Percentiles rank a stretch among this genome's conserved stretches.
Conservation (phyloP, 2,797 vertebrate genomes). For the Euthynnus affinis region DNA sequence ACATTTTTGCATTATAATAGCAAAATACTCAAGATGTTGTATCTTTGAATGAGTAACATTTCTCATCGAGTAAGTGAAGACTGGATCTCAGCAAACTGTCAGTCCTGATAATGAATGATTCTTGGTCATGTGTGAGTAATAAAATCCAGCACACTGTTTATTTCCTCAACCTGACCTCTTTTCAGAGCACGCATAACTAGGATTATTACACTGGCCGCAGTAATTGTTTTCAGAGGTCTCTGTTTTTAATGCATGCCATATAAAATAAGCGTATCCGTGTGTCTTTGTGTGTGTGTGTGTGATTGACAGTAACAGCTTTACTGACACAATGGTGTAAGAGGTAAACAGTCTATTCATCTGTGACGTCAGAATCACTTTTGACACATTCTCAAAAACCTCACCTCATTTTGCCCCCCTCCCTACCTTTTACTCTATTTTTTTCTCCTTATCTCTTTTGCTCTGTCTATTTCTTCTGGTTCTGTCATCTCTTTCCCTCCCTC, state of each 20-base stretch:
- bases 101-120: constrained; percentile 57
- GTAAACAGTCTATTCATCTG: constrained; percentile 19
- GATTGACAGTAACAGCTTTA: constrained; percentile 2
- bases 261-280: constrained; percentile 8
- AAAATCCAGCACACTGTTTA: constrained; percentile 65
- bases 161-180: constrained; percentile 71
- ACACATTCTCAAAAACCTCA: constrained; percentile 40
- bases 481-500: not conserved
- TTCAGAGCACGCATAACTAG: constrained; percentile 49
- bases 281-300: not conserved
- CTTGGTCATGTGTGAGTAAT: constrained; percentile 74
- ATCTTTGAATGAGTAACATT: constrained; percentile 4
- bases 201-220: constrained; percentile 59
- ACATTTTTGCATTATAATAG: not conserved
- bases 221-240: constrained; percentile 54
- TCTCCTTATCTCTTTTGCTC: not conserved
- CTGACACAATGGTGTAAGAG: not conserved
- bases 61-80: constrained; percentile 10
- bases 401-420: not conserved
- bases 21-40: not conserved
- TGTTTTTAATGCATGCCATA: constrained; percentile 50
- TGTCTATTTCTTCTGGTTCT: constrained; percentile 20
- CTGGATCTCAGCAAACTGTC: constrained; percentile 33
- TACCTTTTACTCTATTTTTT: not conserved
- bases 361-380: constrained; percentile 35